These are phyloP conservation scores for Gymnodraco acuticeps DNA, from an alignment of 2,797 vertebrate species.

Conservation along the genomic window DNA sequence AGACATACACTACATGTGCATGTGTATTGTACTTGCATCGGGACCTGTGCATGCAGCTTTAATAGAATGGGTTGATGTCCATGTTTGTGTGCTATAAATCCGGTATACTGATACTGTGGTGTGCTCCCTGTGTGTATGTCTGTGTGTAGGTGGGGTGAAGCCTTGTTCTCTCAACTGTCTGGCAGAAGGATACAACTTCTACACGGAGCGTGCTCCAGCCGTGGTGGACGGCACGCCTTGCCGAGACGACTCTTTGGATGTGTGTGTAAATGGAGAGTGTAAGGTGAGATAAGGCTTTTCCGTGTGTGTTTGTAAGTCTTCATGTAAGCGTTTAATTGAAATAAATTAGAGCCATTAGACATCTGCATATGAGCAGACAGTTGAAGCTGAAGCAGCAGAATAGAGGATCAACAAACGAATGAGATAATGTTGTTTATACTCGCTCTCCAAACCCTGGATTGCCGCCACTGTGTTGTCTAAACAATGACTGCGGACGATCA, in stretches of 20 bases:
- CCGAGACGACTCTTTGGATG: slow-evolving; percentile 92
- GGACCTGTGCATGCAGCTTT: too few relatives aligned
- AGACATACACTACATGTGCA: not conserved
- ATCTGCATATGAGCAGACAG: slow-evolving; percentile 5
- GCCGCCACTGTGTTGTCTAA: slow-evolving; percentile 47
- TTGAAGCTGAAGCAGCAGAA: slow-evolving; percentile 24
- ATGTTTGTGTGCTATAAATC: not conserved
- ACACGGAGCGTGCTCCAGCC: slow-evolving; percentile 94
- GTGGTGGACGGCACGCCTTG: slow-evolving; percentile 96
- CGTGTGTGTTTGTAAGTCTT: not conserved
- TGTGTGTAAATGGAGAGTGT: slow-evolving; percentile 97
- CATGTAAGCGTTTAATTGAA: slow-evolving; percentile 1
- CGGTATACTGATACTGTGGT: not conserved
- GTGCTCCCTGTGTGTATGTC: slow-evolving; percentile 31
- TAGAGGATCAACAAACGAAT: slow-evolving; percentile 19
- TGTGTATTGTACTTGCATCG: not conserved
- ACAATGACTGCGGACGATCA: slow-evolving; percentile 43
- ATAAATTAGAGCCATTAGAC: not conserved
- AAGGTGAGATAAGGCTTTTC: slow-evolving; percentile 85
- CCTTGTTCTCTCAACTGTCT: slow-evolving; percentile 96
- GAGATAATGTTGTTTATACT: slow-evolving; percentile 43
- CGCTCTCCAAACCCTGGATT: slow-evolving; percentile 30
- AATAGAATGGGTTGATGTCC: too few relatives aligned
- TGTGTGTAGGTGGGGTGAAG: slow-evolving; percentile 92
- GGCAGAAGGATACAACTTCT: slow-evolving; percentile 98